phyloP scores from a whole-genome alignment of 2,113 vertebrate genomes.

The Taxidea taxus region DNA sequence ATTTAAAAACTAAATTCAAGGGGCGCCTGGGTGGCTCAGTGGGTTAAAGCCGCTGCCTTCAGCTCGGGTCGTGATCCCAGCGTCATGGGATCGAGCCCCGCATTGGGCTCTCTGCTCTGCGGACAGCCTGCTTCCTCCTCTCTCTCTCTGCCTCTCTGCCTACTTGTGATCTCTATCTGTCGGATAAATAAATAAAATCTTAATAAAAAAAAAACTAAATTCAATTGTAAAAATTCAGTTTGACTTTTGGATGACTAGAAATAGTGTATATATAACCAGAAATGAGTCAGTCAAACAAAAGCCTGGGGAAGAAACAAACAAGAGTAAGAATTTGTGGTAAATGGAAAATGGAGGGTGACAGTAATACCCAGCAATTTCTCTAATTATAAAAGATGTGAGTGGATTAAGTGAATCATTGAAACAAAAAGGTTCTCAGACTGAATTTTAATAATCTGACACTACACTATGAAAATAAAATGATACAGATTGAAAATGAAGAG shows the following conservation, averaged over 20 bases:
- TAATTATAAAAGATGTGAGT: neutral
- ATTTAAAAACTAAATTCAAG: conserved; percentile 49
- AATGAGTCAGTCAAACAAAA: conserved; percentile 24
- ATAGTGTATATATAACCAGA: neutral
- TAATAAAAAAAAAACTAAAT: conserved; percentile 41
- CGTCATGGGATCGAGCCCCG: no score
- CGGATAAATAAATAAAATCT: no score
- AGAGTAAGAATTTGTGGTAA: neutral
- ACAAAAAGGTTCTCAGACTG: neutral
- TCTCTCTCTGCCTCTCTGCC: no score
- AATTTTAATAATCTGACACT: neutral
- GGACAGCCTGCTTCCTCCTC: no score
- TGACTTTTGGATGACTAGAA: neutral
- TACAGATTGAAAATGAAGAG: neutral
- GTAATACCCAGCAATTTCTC: neutral
- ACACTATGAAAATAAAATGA: neutral
- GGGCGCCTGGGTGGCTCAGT: no score
- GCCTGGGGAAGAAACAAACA: neutral
- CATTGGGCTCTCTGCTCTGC: no score
- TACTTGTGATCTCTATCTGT: no score
- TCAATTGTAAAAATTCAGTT: neutral
- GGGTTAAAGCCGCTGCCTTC: no score
- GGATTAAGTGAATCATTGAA: neutral
- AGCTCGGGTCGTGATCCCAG: no score
- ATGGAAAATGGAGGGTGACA: neutral